These are phyloP conservation scores for Aptenodytes forsteri DNA, from an alignment of 2,113 vertebrate genomes.

Conservation along the genomic window DNA sequence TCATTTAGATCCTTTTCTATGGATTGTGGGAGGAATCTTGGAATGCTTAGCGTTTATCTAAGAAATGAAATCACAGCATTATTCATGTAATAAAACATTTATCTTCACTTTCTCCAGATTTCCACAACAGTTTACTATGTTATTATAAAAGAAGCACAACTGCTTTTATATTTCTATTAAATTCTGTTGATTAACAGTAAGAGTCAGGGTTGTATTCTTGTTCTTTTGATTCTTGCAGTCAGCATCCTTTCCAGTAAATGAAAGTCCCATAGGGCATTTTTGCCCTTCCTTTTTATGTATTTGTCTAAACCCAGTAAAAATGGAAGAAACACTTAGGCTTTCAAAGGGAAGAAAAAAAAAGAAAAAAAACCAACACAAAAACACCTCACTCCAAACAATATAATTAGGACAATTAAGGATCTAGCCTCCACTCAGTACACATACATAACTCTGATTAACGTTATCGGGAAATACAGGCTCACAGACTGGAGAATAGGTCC, in stretches of 20 bases:
- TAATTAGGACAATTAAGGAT: background rate
- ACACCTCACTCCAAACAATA: background rate
- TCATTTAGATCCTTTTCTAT: background rate
- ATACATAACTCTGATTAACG: background rate
- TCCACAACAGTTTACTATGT: background rate
- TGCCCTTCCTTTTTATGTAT: background rate
- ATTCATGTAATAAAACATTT: background rate
- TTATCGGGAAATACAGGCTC: conserved; percentile 26
- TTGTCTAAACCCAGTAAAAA: background rate
- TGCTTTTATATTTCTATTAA: background rate
- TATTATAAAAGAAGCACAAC: background rate
- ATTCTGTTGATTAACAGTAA: background rate
- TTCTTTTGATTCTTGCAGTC: background rate
- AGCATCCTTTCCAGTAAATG: background rate
- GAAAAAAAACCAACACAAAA: background rate
- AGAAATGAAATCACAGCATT: background rate
- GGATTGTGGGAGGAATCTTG: background rate
- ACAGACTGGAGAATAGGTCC: background rate
- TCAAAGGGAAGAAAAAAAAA: background rate
- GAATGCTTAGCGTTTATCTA: background rate
- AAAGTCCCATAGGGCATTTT: background rate
- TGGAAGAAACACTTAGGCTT: background rate
- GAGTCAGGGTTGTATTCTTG: background rate
- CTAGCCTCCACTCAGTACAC: background rate
- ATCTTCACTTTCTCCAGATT: background rate